These are phyloP conservation scores for Drosophila peninsularis DNA, from an alignment of 2,888 invertebrate genomes.

Conservation along the genomic window DNA sequence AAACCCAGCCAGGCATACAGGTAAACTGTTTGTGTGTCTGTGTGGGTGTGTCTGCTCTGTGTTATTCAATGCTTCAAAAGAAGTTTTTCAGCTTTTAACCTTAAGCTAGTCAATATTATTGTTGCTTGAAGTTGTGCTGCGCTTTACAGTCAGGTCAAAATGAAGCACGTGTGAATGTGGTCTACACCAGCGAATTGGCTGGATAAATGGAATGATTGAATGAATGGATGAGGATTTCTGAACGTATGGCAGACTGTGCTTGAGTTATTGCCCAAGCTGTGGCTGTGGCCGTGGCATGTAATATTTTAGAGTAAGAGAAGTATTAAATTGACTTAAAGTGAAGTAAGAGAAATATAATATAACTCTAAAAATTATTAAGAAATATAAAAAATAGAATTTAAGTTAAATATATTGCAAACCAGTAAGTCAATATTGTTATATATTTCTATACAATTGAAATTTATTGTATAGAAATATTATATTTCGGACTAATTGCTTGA, in stretches of 20 bases:
- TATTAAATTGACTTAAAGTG: background rate
- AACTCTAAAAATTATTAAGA: too few relatives aligned
- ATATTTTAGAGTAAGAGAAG: background rate
- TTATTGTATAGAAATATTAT: too few relatives aligned
- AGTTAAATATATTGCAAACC: too few relatives aligned
- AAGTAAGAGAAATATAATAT: background rate
- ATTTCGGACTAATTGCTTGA: too few relatives aligned
- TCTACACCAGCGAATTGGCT: constrained; percentile 1
- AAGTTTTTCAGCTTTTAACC: constrained; percentile 32
- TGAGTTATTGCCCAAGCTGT: constrained; percentile 3
- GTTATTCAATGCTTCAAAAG: constrained; percentile 17
- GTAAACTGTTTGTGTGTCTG: background rate
- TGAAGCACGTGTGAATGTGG: constrained; percentile 22
- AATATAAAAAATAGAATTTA: too few relatives aligned
- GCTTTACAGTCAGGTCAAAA: constrained; percentile 10
- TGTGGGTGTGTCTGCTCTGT: background rate
- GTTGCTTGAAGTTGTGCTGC: constrained; percentile 1
- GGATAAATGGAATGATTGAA: background rate
- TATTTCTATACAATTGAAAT: too few relatives aligned
- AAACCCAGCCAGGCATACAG: too few relatives aligned
- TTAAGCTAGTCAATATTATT: constrained; percentile 30
- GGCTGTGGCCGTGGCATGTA: background rate
- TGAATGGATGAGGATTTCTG: background rate
- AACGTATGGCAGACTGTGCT: background rate
- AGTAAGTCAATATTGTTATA: too few relatives aligned